A percentile compares a stretch with the other conserved stretches of the same genome.
phyloP scores from a whole-genome alignment of 1,140 invertebrate species.

The Eciton burchellii region DNA sequence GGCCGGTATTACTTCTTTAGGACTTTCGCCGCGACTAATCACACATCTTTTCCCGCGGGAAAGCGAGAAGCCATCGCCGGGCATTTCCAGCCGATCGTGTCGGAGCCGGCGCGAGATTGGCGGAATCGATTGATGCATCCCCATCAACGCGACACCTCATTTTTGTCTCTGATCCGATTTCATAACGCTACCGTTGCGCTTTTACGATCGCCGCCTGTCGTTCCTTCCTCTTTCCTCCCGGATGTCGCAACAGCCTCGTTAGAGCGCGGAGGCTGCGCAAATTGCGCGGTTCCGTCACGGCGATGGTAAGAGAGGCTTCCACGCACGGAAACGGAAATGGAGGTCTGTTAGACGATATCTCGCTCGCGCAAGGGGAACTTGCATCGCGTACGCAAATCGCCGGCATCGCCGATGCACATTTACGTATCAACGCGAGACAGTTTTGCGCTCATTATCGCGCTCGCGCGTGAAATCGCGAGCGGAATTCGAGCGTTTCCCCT shows the following conservation, averaged over 20 bases:
- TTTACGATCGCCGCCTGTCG: too few relatives aligned
- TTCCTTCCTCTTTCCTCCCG: neutral
- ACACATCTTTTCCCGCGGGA: too few relatives aligned
- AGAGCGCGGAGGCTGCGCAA: constrained; percentile 9
- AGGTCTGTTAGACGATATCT: neutral
- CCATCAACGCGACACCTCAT: constrained; percentile 11
- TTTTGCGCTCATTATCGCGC: neutral
- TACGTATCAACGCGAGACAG: neutral
- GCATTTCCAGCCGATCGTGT: constrained; percentile 9
- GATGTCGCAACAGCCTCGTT: constrained; percentile 19
- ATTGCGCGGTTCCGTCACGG: constrained; percentile 23
- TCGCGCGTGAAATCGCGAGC: neutral
- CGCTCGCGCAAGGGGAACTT: neutral
- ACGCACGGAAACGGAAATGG: neutral
- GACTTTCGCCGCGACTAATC: neutral
- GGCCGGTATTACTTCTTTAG: constrained; percentile 9
- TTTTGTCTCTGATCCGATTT: constrained; percentile 48
- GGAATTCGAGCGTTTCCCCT: neutral
- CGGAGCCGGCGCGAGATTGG: neutral
- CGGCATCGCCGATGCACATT: neutral
- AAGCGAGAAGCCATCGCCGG: too few relatives aligned
- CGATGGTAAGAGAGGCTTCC: constrained; percentile 33
- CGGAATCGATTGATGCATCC: constrained; percentile 4
- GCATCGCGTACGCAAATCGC: constrained; percentile 28
- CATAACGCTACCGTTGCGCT: constrained; percentile 8